phyloP scores from a whole-genome alignment of 2,888 invertebrate species.

The Drosophila colorata region DNA sequence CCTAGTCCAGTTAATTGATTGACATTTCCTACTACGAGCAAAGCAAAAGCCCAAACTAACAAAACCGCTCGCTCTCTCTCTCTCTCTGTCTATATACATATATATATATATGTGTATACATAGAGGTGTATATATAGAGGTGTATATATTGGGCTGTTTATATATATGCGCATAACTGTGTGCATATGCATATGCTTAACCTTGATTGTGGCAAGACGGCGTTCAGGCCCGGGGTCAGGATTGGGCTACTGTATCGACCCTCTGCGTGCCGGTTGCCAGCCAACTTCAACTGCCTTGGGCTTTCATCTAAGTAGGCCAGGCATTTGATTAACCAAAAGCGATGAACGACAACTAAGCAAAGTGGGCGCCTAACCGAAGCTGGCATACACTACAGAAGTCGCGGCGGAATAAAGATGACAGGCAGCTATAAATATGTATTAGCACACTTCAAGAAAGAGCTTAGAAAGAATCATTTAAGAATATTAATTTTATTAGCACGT shows the following conservation, averaged over 20 bases:
- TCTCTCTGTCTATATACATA: constrained; percentile 3
- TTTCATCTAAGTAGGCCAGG: constrained; percentile 53
- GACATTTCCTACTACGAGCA: constrained; percentile 68
- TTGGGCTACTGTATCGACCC: constrained; percentile 25
- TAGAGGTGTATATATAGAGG: constrained; percentile 5
- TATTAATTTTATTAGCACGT: no score
- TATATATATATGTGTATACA: constrained; percentile 4
- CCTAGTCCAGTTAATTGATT: constrained; percentile 73
- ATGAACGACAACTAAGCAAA: neutral
- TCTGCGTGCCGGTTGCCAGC: constrained; percentile 30
- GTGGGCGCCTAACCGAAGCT: neutral
- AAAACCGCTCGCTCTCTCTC: neutral
- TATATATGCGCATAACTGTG: constrained; percentile 27
- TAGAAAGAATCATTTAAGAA: no score
- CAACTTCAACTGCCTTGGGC: constrained; percentile 43
- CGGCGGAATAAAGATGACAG: no score
- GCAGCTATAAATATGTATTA: no score
- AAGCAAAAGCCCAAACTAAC: constrained; percentile 20
- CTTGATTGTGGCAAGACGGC: constrained; percentile 71
- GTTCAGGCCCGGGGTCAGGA: constrained; percentile 18
- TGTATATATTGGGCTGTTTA: constrained; percentile 6
- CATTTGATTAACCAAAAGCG: constrained; percentile 52
- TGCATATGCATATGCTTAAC: constrained; percentile 53
- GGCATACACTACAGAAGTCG: neutral
- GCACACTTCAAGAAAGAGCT: neutral